These are phyloP conservation scores for Eupelmus urozonus DNA, from an alignment of 2,888 invertebrate species.

Conservation along the genomic window DNA sequence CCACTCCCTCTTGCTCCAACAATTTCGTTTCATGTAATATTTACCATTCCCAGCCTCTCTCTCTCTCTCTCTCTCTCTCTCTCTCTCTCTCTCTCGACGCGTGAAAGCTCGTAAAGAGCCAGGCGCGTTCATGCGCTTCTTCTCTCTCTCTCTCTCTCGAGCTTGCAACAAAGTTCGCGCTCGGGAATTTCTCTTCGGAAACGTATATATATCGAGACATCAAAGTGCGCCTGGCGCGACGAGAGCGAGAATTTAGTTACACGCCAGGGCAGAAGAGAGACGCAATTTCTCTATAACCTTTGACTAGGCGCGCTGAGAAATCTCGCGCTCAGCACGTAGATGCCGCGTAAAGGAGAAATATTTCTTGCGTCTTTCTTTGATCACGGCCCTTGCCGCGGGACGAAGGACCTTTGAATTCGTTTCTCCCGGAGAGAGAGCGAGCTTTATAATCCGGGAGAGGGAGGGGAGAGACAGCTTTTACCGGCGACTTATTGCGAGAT, in stretches of 20 bases:
- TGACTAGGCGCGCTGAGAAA: slow-evolving; percentile 59
- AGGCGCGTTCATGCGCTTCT: neutral
- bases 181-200: slow-evolving; percentile 41
- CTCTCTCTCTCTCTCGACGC: neutral
- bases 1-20: neutral
- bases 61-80: slow-evolving; percentile 8
- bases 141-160: neutral
- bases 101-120: slow-evolving; percentile 43
- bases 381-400: slow-evolving; percentile 46
- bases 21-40: slow-evolving; percentile 41
- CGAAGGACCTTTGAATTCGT: slow-evolving; percentile 51
- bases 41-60: slow-evolving; percentile 27
- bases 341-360: slow-evolving; percentile 55
- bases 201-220: slow-evolving; percentile 57
- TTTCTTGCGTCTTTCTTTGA: slow-evolving; percentile 58
- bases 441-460: too few species aligned
- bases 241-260: slow-evolving; percentile 61
- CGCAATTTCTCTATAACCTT: slow-evolving; percentile 68
- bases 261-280: slow-evolving; percentile 54
- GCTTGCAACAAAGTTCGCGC: slow-evolving; percentile 30
- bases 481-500: slow-evolving; percentile 23
- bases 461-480: too few species aligned
- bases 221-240: slow-evolving; percentile 48
- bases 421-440: too few species aligned
- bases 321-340: slow-evolving; percentile 4